These are phyloP conservation scores for Zapus hudsonius DNA, from an alignment of 2,113 vertebrate genomes.

Conservation along the genomic window DNA sequence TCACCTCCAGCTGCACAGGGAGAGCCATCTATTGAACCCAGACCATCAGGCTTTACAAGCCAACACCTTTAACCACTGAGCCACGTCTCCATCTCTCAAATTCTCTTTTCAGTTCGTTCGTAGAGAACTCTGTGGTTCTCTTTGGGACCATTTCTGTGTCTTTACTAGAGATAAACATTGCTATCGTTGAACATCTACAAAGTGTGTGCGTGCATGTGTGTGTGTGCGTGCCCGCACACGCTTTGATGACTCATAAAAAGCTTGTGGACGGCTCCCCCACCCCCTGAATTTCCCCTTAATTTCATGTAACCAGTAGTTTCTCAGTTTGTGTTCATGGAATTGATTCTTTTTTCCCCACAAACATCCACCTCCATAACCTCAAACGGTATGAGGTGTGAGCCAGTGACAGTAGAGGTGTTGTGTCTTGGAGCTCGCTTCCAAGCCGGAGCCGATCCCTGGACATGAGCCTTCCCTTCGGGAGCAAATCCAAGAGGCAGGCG, in stretches of 20 bases:
- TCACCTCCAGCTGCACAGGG: no score
- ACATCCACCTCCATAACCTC: constrained; percentile 39
- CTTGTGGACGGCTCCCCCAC: not conserved
- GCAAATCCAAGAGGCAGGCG: not conserved
- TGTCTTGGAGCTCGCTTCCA: not conserved
- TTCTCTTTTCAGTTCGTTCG: not conserved
- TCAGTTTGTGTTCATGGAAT: constrained; percentile 58
- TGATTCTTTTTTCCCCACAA: constrained; percentile 46
- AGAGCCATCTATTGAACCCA: not conserved
- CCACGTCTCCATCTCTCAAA: not conserved
- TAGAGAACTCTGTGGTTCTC: not conserved
- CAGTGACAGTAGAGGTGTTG: not conserved
- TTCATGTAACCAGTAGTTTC: constrained; percentile 34
- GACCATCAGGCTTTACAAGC: not conserved
- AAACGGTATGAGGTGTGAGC: constrained; percentile 2
- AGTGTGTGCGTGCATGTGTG: not conserved
- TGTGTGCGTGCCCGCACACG: not conserved
- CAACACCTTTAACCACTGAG: not conserved
- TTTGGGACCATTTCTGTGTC: not conserved
- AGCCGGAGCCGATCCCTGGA: not conserved
- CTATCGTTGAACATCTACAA: not conserved
- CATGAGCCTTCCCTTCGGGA: not conserved
- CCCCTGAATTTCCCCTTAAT: not conserved
- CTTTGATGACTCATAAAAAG: constrained; percentile 27
- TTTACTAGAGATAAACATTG: constrained; percentile 39